These are phyloP conservation scores for Brachionus plicatilis DNA, from an alignment of 1,140 invertebrate genomes.

Conservation along the genomic window DNA sequence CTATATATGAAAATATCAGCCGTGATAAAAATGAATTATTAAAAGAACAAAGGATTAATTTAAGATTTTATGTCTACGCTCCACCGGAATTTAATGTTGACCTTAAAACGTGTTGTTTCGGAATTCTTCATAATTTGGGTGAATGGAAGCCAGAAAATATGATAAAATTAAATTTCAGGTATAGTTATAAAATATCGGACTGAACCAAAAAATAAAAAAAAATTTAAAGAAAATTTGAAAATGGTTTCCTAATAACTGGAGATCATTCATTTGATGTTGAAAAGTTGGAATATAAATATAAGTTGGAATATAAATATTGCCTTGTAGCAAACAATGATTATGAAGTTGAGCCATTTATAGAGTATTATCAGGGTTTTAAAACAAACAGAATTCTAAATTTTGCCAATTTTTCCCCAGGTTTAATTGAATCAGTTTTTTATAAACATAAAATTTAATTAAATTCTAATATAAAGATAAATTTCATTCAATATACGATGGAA, in stretches of 20 bases:
- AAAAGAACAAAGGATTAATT: background rate
- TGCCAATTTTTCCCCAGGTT: background rate
- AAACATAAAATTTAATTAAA: background rate
- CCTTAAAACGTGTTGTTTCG: background rate
- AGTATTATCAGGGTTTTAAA: background rate
- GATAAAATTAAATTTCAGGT: background rate
- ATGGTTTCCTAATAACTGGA: background rate
- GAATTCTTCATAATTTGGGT: background rate
- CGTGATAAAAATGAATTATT: background rate
- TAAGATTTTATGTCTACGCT: background rate
- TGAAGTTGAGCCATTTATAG: background rate
- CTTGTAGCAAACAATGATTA: background rate
- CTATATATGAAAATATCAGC: background rate
- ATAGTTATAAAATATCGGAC: background rate
- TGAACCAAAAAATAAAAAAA: background rate
- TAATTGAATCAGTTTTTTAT: background rate
- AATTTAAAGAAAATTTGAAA: background rate
- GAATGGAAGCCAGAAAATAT: background rate
- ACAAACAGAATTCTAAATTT: background rate
- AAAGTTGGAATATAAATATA: background rate
- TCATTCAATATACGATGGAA: background rate
- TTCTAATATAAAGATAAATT: background rate
- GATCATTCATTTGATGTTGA: background rate
- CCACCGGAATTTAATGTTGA: background rate
- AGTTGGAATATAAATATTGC: conserved; percentile 9